Evolutionary conservation across 2,113 vertebrate genomes (phyloP), one percentile per base, ranked within the genome.

Genomic region (Vidua macroura): DNA sequence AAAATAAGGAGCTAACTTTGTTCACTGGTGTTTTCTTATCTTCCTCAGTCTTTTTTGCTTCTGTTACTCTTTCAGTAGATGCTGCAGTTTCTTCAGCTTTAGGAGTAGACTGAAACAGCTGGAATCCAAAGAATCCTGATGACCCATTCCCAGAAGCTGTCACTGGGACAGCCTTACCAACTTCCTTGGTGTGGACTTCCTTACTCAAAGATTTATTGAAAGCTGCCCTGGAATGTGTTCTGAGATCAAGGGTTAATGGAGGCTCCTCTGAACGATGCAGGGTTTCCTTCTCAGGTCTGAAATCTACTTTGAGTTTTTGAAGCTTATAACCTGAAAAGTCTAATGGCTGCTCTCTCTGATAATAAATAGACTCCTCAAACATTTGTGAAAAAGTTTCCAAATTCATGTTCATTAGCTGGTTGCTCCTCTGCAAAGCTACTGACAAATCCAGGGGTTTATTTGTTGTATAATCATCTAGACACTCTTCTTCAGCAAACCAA

Each of bases 401-500:
- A 96, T 99, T 99, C 97, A 99, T 97, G 97, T 98, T 98, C 98
- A 99, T 98, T 53, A 99, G 97, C 81, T 98, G 97, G 76, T 99
- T 98, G 4, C 97, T 99, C 97, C 98, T 99, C 95, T 97, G 98
- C 83, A 98, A 98, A 63, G 98, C 98, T 86, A 98, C 94, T 94
- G 99, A 99, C 96, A 99, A 98, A 97, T 99, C 99, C 83, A 99
- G 97, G 39, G 99, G 99, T 30, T 97, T 98, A 96, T 98, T 98
- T 46, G 98, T 91, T 89, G 97, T 94, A 73, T 98, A 97, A 66
- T 97, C 95, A 93, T 98, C 98, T 92, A 93, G 51, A 75, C 97
- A 69, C 73, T 98, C 97, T 94, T 98, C 98, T 83, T 98, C 98
- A 89, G 98, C 97, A 97, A 98, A 97, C 98, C 99, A 99, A 69